These are phyloP conservation scores for Dasysyrphus tricinctus DNA, from an alignment of 2,888 invertebrate species.

Conservation along the genomic window DNA sequence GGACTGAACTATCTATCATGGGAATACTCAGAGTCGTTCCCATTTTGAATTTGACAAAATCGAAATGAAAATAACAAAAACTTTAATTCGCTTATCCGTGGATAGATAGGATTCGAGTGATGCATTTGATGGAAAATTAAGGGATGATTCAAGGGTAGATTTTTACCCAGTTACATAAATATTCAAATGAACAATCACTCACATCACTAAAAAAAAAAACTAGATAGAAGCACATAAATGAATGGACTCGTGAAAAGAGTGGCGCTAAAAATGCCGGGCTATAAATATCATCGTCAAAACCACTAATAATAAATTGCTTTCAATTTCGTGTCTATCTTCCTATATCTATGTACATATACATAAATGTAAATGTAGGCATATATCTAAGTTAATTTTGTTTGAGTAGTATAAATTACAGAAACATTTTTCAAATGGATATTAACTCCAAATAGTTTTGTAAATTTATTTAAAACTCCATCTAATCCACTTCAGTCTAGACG, in stretches of 20 bases:
- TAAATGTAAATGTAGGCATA: neutral
- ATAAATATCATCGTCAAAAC: slow-evolving; percentile 1
- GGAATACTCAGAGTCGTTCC: slow-evolving; percentile 59
- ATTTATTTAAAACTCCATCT: slow-evolving; percentile 39
- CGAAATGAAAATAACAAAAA: slow-evolving; percentile 42
- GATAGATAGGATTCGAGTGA: slow-evolving; percentile 17
- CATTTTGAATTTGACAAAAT: slow-evolving; percentile 65
- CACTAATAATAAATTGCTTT: slow-evolving; percentile 25
- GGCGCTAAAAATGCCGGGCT: slow-evolving; percentile 41
- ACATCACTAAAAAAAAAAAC: slow-evolving; percentile 2
- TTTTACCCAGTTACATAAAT: slow-evolving; percentile 24
- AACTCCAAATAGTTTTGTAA: slow-evolving; percentile 37
- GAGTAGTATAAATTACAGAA: slow-evolving; percentile 39
- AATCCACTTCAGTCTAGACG: slow-evolving; percentile 56
- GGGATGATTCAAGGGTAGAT: slow-evolving; percentile 66
- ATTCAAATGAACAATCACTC: slow-evolving; percentile 56
- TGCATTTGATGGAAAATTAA: slow-evolving; percentile 13
- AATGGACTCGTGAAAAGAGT: neutral
- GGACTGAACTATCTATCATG: slow-evolving; percentile 68
- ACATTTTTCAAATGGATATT: slow-evolving; percentile 50
- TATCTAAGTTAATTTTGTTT: slow-evolving; percentile 46
- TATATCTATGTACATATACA: neutral
- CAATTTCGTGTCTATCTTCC: neutral
- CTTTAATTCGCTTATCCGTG: slow-evolving; percentile 58
- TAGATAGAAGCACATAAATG: slow-evolving; percentile 3